phyloP scores from a whole-genome alignment of 2,113 vertebrate species.

The Antechinus flavipes region DNA sequence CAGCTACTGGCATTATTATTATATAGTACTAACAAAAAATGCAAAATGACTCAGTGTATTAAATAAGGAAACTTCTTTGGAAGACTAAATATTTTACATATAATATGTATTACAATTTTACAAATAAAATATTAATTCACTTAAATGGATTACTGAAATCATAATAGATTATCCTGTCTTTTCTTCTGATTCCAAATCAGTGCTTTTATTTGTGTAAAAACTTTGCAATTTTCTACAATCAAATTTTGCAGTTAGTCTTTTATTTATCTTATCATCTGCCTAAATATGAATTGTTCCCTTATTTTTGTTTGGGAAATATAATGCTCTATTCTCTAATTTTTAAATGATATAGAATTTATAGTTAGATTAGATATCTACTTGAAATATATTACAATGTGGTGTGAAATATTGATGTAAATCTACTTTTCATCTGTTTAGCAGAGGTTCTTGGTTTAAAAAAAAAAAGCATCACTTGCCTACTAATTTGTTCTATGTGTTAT shows the following conservation, averaged over 20 bases:
- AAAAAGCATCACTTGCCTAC: not conserved
- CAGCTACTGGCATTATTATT: not conserved
- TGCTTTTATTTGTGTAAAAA: not conserved
- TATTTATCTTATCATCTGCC: not conserved
- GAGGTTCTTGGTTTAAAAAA: too few relatives aligned
- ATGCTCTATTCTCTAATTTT: not conserved
- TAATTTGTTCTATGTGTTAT: not conserved
- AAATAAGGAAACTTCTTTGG: not conserved
- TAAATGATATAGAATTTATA: not conserved
- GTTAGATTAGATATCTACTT: not conserved
- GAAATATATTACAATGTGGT: not conserved
- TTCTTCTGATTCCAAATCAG: not conserved
- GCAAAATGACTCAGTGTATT: not conserved
- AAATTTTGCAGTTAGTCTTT: not conserved
- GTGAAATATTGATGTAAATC: not conserved
- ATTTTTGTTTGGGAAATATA: not conserved
- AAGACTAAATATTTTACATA: not conserved
- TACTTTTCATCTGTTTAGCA: not conserved
- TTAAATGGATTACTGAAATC: not conserved
- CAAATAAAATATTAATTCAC: not conserved
- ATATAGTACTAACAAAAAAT: not conserved
- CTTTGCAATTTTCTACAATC: not conserved
- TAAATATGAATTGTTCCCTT: not conserved
- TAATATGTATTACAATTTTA: not conserved
- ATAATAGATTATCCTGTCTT: not conserved